phyloP scores from a whole-genome alignment of 2,888 invertebrate species.

The Pachymerium ferrugineum region DNA sequence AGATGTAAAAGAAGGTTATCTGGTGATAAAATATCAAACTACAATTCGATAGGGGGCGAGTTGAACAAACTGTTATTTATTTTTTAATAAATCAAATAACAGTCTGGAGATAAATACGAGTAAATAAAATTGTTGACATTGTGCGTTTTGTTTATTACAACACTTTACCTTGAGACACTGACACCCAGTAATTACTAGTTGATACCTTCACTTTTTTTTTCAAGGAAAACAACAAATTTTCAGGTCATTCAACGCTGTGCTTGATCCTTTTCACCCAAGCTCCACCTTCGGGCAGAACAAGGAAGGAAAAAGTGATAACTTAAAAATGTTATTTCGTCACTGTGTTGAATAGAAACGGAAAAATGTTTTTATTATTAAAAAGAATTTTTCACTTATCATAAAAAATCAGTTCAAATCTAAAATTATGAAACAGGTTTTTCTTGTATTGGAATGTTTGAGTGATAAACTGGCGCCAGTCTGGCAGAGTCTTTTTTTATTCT shows the following conservation, averaged over 20 bases:
- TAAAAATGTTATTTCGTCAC: background rate
- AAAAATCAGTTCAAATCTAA: background rate
- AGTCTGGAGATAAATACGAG: too few relatives aligned
- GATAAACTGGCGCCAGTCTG: conserved; percentile 1
- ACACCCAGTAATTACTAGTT: background rate
- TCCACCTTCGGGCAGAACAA: background rate
- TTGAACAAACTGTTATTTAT: too few relatives aligned
- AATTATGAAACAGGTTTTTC: background rate
- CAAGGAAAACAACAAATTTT: background rate
- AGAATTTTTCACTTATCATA: background rate
- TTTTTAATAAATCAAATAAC: too few relatives aligned
- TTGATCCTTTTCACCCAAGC: background rate
- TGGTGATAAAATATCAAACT: too few relatives aligned
- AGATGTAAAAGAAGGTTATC: too few relatives aligned
- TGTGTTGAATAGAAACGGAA: background rate
- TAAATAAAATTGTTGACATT: background rate
- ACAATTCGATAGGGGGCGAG: too few relatives aligned
- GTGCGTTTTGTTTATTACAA: background rate
- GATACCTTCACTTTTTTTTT: background rate
- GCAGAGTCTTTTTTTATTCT: background rate
- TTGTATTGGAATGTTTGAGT: background rate
- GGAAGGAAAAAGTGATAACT: background rate
- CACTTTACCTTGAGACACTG: background rate
- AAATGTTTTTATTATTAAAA: background rate
- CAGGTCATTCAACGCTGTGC: background rate